Percentiles rank a stretch among this genome's conserved stretches.
Evolutionary conservation across 2,888 invertebrate species (phyloP).

Genomic region (Drosophila emarginata): DNA sequence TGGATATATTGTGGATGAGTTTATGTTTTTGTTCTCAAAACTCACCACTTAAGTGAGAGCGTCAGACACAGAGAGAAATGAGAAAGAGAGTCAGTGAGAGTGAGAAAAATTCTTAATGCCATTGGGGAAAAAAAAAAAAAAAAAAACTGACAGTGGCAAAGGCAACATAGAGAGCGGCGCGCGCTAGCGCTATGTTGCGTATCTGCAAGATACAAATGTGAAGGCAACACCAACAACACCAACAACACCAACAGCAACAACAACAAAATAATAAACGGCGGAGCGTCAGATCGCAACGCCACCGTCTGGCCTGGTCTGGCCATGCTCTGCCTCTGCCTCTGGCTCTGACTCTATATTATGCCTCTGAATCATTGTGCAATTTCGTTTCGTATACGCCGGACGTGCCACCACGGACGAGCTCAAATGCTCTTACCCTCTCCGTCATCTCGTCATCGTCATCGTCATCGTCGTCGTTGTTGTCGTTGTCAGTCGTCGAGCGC

Average conservation of each 20-base stretch:
- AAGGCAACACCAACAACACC: not conserved
- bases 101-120: constrained; percentile 6
- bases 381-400: constrained; percentile 66
- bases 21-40: not conserved
- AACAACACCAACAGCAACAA: not conserved
- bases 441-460: constrained; percentile 13
- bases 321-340: constrained; percentile 27
- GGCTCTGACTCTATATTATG: constrained; percentile 36
- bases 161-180: not conserved
- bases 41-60: constrained; percentile 17
- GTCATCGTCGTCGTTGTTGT: no score
- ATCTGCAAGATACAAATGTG: constrained; percentile 25
- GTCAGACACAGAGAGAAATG: not conserved
- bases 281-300: constrained; percentile 18
- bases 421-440: constrained; percentile 26
- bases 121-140: not conserved
- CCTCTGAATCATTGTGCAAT: constrained; percentile 71
- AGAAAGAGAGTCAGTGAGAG: not conserved
- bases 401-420: constrained; percentile 41
- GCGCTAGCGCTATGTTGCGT: constrained; percentile 14
- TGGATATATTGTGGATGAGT: constrained; percentile 17
- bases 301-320: constrained; percentile 27
- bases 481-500: not conserved
- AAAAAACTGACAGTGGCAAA: not conserved
- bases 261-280: not conserved